phyloP scores from a whole-genome alignment of 2,113 vertebrate genomes.

The Illadopsis cleaveri region DNA sequence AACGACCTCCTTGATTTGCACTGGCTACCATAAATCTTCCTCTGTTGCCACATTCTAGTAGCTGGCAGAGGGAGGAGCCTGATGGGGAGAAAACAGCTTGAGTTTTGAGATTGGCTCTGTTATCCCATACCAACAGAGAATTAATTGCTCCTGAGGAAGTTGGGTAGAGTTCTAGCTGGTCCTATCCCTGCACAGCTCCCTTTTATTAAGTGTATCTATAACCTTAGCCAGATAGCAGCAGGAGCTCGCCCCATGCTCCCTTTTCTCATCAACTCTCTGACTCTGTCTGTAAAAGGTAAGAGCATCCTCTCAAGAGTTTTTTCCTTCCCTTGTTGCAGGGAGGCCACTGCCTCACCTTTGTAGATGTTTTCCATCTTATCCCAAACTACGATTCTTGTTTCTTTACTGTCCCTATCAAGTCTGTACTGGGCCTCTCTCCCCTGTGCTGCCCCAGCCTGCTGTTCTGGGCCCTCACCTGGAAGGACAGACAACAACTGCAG shows the following conservation, averaged over 20 bases:
- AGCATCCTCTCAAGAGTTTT: neutral
- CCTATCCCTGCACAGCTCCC: neutral
- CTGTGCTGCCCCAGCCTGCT: neutral
- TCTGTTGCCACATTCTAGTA: neutral
- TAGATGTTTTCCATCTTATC: neutral
- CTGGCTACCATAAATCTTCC: neutral
- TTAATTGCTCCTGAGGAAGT: neutral
- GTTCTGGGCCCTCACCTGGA: neutral
- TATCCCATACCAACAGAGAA: neutral
- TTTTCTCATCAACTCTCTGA: neutral
- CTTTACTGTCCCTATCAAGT: neutral
- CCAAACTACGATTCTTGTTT: neutral
- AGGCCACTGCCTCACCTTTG: constrained; percentile 30
- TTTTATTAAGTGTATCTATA: neutral
- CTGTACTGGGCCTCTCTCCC: neutral
- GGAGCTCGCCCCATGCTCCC: neutral
- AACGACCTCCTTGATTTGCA: neutral
- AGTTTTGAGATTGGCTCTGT: neutral
- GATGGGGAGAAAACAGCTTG: neutral
- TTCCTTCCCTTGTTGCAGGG: neutral
- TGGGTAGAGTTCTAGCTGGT: neutral
- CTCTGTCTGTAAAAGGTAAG: constrained; percentile 25
- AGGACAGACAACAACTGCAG: neutral
- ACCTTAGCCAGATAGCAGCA: neutral
- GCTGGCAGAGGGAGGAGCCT: neutral